Evolutionary conservation across 92 coral and sea anemone species (phyloP).

Genomic region (Porites rus): DNA sequence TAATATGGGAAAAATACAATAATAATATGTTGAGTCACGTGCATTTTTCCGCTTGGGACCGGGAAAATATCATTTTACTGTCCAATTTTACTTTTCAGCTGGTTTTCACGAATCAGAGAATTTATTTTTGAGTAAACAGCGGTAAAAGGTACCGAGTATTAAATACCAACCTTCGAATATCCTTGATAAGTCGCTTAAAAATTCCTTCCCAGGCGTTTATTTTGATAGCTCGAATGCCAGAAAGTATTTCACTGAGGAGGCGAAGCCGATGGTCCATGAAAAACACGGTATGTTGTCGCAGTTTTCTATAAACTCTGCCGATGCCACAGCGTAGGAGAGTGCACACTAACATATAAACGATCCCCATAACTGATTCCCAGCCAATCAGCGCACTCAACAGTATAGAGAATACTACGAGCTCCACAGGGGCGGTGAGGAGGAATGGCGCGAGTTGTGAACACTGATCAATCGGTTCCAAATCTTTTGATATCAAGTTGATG

Average conservation of each 20-base stretch:
- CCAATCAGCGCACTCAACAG: slow-evolving; percentile 15
- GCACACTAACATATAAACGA: slow-evolving; percentile 34
- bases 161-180: slow-evolving; percentile 38
- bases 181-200: slow-evolving; percentile 14
- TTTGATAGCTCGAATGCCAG: slow-evolving; percentile 34
- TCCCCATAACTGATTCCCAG: slow-evolving; percentile 28
- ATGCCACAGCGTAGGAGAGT: slow-evolving; percentile 22
- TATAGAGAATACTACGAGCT: slow-evolving; percentile 17
- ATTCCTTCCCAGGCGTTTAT: slow-evolving; percentile 33
- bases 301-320: slow-evolving; percentile 26
- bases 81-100: no score
- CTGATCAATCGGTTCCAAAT: slow-evolving; percentile 27
- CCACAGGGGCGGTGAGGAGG: slow-evolving; percentile 38
- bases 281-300: slow-evolving; percentile 26
- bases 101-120: no score
- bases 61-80: background rate
- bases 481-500: slow-evolving; percentile 28
- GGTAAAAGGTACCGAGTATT: background rate
- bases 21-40: background rate
- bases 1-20: no score
- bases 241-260: slow-evolving; percentile 20
- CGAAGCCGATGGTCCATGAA: slow-evolving; percentile 34
- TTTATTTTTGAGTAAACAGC: background rate
- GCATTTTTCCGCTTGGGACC: background rate
- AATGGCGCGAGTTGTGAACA: slow-evolving; percentile 18